Conservation (phyloP, 1,140 invertebrate species). For the Aphelinus atriplicis region DNA sequence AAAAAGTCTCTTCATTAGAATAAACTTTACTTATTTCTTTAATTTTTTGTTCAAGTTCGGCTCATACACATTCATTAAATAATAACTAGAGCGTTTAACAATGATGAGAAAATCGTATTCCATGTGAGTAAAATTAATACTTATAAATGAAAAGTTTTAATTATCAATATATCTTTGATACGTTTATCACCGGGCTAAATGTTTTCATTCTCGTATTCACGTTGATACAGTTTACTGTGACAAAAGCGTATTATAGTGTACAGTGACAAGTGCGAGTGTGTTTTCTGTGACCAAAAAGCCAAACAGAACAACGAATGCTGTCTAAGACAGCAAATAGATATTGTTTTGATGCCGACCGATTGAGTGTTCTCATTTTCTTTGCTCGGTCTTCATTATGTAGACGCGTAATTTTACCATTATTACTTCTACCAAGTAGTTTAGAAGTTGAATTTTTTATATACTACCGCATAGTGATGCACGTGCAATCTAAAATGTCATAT, state of each 20-base stretch:
- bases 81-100: constrained; percentile 24
- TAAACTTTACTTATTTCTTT: constrained; percentile 17
- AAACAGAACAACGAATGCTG: constrained; percentile 58
- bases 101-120: constrained; percentile 29
- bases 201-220: constrained; percentile 35
- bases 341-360: constrained; percentile 41
- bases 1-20: constrained; percentile 19
- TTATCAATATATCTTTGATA: constrained; percentile 24
- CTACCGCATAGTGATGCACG: constrained; percentile 48
- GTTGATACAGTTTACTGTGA: constrained; percentile 49
- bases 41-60: constrained; percentile 6
- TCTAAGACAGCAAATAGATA: constrained; percentile 51
- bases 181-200: constrained; percentile 33
- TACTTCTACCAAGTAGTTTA: constrained; percentile 25
- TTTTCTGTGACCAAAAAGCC: constrained; percentile 64
- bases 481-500: constrained; percentile 53
- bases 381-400: constrained; percentile 36
- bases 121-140: constrained; percentile 26
- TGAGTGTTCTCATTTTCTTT: constrained; percentile 33
- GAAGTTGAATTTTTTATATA: constrained; percentile 30
- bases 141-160: constrained; percentile 21
- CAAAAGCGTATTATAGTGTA: constrained; percentile 59
- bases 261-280: constrained; percentile 62
- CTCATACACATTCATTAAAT: constrained; percentile 35
- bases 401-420: constrained; percentile 42